Base-by-base conservation (phyloP, 2,113 vertebrate genomes). In the Elephantulus edwardii region DNA sequence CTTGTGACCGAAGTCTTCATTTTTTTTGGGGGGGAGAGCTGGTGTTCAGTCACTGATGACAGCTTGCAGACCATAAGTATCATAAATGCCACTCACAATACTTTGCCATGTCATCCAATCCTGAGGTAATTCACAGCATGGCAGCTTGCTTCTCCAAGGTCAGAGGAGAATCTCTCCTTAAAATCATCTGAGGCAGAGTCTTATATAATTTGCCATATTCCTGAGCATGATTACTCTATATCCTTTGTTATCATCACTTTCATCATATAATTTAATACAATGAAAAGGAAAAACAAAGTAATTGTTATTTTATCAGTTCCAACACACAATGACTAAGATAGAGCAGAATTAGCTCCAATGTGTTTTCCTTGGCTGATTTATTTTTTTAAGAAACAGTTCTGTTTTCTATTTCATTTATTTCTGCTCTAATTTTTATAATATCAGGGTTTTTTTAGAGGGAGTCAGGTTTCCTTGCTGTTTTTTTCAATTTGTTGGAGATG, bases 21-120 rank as follows among this genome's bases (percentile, higher is more conserved):
- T 38, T 88, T 46, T 30, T 74, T n/a, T n/a, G n/a, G n/a, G n/a
- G n/a, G n/a, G n/a, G n/a, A n/a, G n/a, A 50, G 5, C 12, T 44
- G 17, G 0, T 5, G 26, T 0, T 64, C 54, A 64, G 1, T 2
- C 8, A 38, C n/a, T 14, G 33, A 1, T 58, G 20, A 33, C n/a
- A 17, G 38, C 6, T 20, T 19, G 64, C 40, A 80, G 20, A 30
- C 3, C 58, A n/a, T n/a, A n/a, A n/a, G n/a, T 24, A 44, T 6
- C 30, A 14, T 7, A 66, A 20, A 35, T 22, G 12, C 35, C 24
- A n/a, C 19, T 42, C 40, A 4, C 30, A 71, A 20, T 71, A 2
- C 12, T n/a, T 5, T n/a, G 40, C 1, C 66, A 17, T 4, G 8
- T 46, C 26, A 4, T 0, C 4, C 58, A 82, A 12, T 44, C 52